Percentiles rank a stretch among this genome's conserved stretches.
Evolutionary conservation across 2,797 vertebrate species (phyloP).

Genomic region (Liasis olivaceus): DNA sequence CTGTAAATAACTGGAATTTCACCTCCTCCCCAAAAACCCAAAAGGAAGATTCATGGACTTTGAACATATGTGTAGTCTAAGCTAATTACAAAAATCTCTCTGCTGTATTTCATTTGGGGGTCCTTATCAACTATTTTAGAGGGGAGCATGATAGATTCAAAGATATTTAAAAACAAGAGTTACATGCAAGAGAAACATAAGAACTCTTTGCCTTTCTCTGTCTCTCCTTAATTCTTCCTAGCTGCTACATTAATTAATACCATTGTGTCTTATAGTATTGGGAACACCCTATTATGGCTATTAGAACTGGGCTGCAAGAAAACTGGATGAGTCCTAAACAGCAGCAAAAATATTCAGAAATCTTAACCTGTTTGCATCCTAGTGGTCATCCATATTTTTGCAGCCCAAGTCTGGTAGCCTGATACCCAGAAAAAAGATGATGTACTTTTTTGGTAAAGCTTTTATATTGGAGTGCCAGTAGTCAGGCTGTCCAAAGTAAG

Average conservation of each 20-base stretch:
- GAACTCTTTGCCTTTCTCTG: background rate
- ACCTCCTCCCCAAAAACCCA: background rate
- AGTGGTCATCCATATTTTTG: background rate
- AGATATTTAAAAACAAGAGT: background rate
- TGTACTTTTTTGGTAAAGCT: background rate
- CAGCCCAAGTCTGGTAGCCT: background rate
- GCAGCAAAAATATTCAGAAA: background rate
- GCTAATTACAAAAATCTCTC: background rate
- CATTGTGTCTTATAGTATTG: background rate
- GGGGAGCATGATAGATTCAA: background rate
- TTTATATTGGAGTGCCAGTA: background rate
- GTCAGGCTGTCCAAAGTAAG: background rate
- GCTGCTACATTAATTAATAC: background rate
- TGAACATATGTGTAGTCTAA: background rate
- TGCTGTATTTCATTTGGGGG: background rate
- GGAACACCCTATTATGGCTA: background rate
- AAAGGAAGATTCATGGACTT: background rate
- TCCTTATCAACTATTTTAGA: background rate
- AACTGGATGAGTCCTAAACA: background rate
- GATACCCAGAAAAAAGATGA: background rate
- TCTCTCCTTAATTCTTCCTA: background rate
- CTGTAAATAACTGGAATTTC: constrained; percentile 1
- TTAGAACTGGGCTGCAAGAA: background rate
- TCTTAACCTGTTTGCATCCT: background rate
- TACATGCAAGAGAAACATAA: background rate